Evolutionary conservation across 1,140 invertebrate species (phyloP).

Genomic region (Drosophila orena): DNA sequence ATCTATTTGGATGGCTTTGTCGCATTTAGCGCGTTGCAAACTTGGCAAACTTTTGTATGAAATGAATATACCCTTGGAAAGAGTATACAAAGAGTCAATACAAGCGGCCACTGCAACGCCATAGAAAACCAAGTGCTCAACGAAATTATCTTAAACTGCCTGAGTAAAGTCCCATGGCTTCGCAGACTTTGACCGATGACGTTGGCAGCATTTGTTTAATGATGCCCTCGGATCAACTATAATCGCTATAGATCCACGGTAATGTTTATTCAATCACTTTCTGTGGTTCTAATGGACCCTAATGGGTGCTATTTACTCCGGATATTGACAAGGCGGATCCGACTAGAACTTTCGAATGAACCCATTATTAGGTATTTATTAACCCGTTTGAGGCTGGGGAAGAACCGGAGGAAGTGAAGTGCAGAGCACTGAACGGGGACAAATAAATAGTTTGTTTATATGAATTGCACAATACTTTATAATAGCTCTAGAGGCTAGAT

Average conservation of each 20-base stretch:
- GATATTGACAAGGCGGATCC: conserved; percentile 22
- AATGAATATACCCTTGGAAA: too few species aligned
- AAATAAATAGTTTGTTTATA: not conserved
- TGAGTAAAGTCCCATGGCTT: conserved; percentile 4
- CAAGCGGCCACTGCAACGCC: conserved; percentile 19
- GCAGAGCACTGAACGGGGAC: conserved; percentile 4
- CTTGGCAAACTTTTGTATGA: too few species aligned
- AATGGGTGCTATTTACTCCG: conserved; percentile 43
- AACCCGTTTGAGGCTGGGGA: conserved; percentile 11
- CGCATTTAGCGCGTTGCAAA: too few species aligned
- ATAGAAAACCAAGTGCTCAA: conserved; percentile 10
- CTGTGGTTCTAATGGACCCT: conserved; percentile 21
- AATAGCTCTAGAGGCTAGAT: not conserved
- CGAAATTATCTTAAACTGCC: conserved; percentile 18
- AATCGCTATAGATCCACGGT: conserved; percentile 6
- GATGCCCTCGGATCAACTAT: conserved; percentile 12
- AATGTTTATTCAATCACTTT: conserved; percentile 27
- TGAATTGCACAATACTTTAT: not conserved
- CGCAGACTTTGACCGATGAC: conserved; percentile 43
- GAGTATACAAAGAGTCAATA: not conserved
- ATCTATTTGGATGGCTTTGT: too few species aligned
- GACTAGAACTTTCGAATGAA: conserved; percentile 17
- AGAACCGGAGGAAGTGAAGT: conserved; percentile 21
- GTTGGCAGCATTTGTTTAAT: conserved; percentile 18
- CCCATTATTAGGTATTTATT: conserved; percentile 21